Evolutionary conservation across 1,140 invertebrate species (phyloP), one percentile per base, ranked within the genome.

Genomic region (Sitophilus oryzae): DNA sequence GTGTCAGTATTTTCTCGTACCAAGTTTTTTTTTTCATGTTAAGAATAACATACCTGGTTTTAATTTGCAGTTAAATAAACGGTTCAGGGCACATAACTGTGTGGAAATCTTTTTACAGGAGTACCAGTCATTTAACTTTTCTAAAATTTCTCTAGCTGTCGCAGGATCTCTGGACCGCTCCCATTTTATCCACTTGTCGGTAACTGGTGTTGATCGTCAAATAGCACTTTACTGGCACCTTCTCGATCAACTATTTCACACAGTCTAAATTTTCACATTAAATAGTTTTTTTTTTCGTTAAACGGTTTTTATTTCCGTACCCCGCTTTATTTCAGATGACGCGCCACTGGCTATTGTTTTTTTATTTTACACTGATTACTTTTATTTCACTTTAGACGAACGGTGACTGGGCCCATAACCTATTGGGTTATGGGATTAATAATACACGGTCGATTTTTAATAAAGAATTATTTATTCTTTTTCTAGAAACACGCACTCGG

Each of bases 211-310:
- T 5, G 44, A 30, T 46, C 22, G 3, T 46, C 23, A 25, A 14
- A 4, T 25, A 46, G 15, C 23, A 46, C 44, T 46, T 30, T 35
- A 46, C 44, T 30, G 1, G 44, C 44, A 46, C 44, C 44, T 46
- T 46, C 44, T 35, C 34, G 44, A 30, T 30, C 22, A 30, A 46
- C 18, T 15, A 46, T 46, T 46, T 46, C 3, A 14, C 11, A 2
- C 15, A 46, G 44, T 35, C 44, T 46, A 19, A 46, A 46, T 46
- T 46, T 46, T 25, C 44, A 46, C 21, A 30, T 30, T 30, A 46
- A 30, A 30, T 46, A 46, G 15, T n/a, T n/a, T n/a, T 46, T 46
- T 46, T 30, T 25, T 30, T 18, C 44, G 16, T 46, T 46, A 46
- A 46, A 46, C n/a, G 10, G 22, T 46, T 46, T 46, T 46, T 30